Conservation (phyloP, 2,113 vertebrate genomes). For the Oxyura jamaicensis region DNA sequence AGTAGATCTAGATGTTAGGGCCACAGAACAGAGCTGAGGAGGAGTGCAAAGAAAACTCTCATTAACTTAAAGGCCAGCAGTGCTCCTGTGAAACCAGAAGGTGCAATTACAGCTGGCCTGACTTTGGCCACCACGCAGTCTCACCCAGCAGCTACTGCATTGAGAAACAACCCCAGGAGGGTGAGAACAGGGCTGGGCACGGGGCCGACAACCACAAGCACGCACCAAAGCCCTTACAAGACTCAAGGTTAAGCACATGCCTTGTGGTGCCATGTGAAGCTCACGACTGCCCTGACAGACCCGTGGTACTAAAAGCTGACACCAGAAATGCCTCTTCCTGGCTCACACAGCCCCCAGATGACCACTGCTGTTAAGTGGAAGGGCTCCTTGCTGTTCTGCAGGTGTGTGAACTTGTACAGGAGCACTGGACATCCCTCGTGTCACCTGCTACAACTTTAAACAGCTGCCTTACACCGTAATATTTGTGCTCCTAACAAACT, state of each 20-base stretch:
- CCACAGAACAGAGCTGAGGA: rapidly evolving
- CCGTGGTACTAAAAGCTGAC: background rate
- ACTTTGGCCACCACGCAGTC: background rate
- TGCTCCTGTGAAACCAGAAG: background rate
- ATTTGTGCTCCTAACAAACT: background rate
- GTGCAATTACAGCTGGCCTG: background rate
- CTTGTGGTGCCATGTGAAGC: rapidly evolving
- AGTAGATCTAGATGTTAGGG: background rate
- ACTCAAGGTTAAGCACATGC: rapidly evolving
- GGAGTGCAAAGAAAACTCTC: rapidly evolving
- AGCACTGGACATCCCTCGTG: background rate
- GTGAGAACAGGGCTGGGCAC: background rate
- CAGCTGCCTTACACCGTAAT: background rate
- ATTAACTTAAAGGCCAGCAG: rapidly evolving
- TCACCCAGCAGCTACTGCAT: background rate
- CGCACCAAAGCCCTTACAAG: rapidly evolving
- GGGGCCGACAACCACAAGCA: background rate
- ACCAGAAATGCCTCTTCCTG: rapidly evolving
- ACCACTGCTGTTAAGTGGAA: rapidly evolving
- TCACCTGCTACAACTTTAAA: background rate
- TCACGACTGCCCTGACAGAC: background rate
- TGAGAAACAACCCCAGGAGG: rapidly evolving
- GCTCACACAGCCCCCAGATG: rapidly evolving
- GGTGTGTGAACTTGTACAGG: rapidly evolving
- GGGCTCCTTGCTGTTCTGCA: background rate